These are phyloP conservation scores for Thalassarche chlororhynchos DNA, from an alignment of 2,113 vertebrate species.

Conservation along the genomic window DNA sequence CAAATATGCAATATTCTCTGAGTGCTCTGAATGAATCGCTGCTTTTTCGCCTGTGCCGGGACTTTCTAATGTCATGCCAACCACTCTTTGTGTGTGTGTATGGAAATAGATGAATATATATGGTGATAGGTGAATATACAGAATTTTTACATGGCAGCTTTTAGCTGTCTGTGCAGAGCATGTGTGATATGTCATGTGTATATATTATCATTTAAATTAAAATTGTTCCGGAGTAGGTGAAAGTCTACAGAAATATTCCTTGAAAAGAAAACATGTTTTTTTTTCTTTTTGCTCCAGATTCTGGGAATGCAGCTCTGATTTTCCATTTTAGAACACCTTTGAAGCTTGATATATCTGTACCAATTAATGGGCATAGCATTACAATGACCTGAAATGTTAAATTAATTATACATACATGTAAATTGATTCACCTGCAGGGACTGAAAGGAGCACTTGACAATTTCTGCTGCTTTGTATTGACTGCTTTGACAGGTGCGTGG, in stretches of 20 bases:
- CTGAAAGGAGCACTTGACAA: neutral
- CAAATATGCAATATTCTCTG: neutral
- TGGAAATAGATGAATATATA: neutral
- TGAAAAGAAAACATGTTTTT: neutral
- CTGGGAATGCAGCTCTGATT: neutral
- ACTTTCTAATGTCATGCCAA: neutral
- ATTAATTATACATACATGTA: neutral
- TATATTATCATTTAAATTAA: neutral
- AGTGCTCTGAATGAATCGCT: neutral
- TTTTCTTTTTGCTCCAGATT: neutral
- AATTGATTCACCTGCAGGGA: neutral
- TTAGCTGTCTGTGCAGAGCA: neutral
- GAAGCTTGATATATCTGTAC: neutral
- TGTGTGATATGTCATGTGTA: neutral
- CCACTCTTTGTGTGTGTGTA: neutral
- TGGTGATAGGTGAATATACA: neutral
- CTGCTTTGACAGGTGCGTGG: slow-evolving; percentile 78
- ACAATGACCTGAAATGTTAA: neutral
- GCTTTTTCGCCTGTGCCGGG: neutral
- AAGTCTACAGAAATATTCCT: neutral
- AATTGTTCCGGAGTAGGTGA: neutral
- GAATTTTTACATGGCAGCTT: neutral
- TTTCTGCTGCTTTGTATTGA: neutral
- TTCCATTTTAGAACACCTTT: neutral
- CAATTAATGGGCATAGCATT: neutral